Evolutionary conservation across 2,888 invertebrate genomes (phyloP).

Genomic region (Heliconius sara): DNA sequence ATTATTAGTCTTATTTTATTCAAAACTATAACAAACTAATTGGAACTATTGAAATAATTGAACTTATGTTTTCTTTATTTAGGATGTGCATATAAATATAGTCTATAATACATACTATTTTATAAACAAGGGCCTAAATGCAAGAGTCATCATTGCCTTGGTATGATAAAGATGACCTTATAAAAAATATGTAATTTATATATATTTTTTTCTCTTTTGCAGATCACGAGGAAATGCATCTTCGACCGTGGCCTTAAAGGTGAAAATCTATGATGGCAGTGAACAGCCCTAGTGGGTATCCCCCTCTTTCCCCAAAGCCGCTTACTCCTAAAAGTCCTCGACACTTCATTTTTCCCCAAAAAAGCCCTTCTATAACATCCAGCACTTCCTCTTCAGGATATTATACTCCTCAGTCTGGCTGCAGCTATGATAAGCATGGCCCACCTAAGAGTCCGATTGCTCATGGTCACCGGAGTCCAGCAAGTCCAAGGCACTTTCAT

Average conservation of each 20-base stretch:
- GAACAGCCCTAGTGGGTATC: slow-evolving; percentile 84
- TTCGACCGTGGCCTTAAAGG: slow-evolving; percentile 55
- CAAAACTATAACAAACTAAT: not conserved
- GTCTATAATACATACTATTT: not conserved
- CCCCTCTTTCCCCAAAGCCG: slow-evolving; percentile 82
- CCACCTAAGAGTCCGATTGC: slow-evolving; percentile 81
- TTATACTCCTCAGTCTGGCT: slow-evolving; percentile 82
- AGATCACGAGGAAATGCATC: slow-evolving; percentile 67
- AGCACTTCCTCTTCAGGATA: slow-evolving; percentile 83
- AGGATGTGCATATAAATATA: not conserved
- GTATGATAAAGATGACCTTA: no score
- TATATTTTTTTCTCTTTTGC: slow-evolving; percentile 58
- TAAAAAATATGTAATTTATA: not conserved
- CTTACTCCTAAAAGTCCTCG: slow-evolving; percentile 83
- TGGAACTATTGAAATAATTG: not conserved
- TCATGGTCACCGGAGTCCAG: slow-evolving; percentile 84
- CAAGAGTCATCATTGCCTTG: no score
- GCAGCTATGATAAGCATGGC: slow-evolving; percentile 76
- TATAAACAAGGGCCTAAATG: no score
- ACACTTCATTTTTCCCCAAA: slow-evolving; percentile 82
- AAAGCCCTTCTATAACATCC: slow-evolving; percentile 80
- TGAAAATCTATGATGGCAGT: slow-evolving; percentile 78
- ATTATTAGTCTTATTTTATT: not conserved
- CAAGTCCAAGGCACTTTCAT: slow-evolving; percentile 84
- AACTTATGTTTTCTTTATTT: not conserved